A percentile compares a stretch with the other conserved stretches of the same genome.
These are phyloP conservation scores for Mythimna lalbum DNA, from an alignment of 2,888 invertebrate genomes.

Conservation along the genomic window DNA sequence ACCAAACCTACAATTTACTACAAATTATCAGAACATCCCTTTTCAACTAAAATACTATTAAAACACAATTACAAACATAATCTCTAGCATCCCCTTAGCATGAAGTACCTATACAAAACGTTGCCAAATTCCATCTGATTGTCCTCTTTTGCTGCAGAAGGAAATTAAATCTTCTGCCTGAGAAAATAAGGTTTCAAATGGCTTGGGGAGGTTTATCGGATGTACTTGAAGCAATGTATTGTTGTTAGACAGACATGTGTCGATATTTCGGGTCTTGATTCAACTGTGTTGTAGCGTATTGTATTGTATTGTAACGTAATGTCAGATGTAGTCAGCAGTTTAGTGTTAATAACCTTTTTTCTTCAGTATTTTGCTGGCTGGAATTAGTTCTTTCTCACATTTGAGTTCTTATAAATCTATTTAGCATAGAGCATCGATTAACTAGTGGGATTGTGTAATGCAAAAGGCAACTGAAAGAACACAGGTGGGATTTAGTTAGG, in stretches of 20 bases:
- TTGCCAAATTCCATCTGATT: slow-evolving; percentile 59
- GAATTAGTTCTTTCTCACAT: slow-evolving; percentile 22
- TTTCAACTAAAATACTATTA: slow-evolving; percentile 80
- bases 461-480: too few species aligned
- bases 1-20: slow-evolving; percentile 47
- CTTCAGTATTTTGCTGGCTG: slow-evolving; percentile 19
- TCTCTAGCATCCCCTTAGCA: slow-evolving; percentile 83
- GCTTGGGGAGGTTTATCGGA: slow-evolving; percentile 73
- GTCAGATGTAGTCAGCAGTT: slow-evolving; percentile 39
- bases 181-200: slow-evolving; percentile 53
- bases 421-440: neutral
- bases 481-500: too few species aligned
- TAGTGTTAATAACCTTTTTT: slow-evolving; percentile 25
- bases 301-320: slow-evolving; percentile 25
- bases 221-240: slow-evolving; percentile 78
- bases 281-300: slow-evolving; percentile 54
- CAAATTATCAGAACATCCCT: slow-evolving; percentile 60
- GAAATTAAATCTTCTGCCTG: slow-evolving; percentile 64
- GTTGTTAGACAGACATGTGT: slow-evolving; percentile 84
- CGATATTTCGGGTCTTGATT: slow-evolving; percentile 78
- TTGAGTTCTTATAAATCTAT: neutral
- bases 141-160: slow-evolving; percentile 22
- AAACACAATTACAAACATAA: slow-evolving; percentile 85
- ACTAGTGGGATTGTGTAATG: too few species aligned
- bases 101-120: slow-evolving; percentile 82